Base-by-base conservation (phyloP, 2,113 vertebrate genomes). In the Psilopsiagon aymara region DNA sequence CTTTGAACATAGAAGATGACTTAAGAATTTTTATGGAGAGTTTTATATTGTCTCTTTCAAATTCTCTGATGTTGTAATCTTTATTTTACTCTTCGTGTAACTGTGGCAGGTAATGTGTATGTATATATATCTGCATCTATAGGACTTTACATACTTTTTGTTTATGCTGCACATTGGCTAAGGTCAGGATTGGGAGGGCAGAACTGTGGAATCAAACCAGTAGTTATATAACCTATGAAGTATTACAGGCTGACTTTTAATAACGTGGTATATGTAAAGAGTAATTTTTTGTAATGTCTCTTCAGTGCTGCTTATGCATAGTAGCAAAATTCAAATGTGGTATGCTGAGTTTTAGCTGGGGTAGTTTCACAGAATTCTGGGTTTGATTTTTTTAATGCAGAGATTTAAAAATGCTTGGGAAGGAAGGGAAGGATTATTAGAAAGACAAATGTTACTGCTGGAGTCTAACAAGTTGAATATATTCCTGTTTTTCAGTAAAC, bases 401-500 rank as follows among this genome's bases (percentile, higher is more conserved):
- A 49, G 8, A 28, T 71, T 18, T 59, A 70, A 84, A 86, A 79
- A 18, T 15, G 1, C 23, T 31, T 80, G 41, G 25, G 18, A 62
- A 63, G 29, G 17, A 57, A 18, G n/a, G 74, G 29, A 51, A 69
- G 20, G 76, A 60, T 80, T 90, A 44, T 31, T 4, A n/a, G 60
- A 53, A 91, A 43, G 29, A 60, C 13, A 44, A 60, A 73, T 44
- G 28, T 33, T 90, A 63, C 31, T 77, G 8, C 37, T 88, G 20
- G 47, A 67, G 9, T 93, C 53, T 97, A 95, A 96, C 68, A 53
- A 90, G 10, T 39, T 94, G 17, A 82, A 67, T 86, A 37, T 93
- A 21, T 94, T 87, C 3, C 12, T 94, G n/a, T 97, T 91, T 96
- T 95, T 86, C 97, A 99, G 99, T 99, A 84, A 99, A 98, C 96